Percentiles rank a stretch among this genome's conserved stretches.
Evolutionary conservation across 2,888 invertebrate species (phyloP).

Genomic region (Temnothorax unifasciatus): DNA sequence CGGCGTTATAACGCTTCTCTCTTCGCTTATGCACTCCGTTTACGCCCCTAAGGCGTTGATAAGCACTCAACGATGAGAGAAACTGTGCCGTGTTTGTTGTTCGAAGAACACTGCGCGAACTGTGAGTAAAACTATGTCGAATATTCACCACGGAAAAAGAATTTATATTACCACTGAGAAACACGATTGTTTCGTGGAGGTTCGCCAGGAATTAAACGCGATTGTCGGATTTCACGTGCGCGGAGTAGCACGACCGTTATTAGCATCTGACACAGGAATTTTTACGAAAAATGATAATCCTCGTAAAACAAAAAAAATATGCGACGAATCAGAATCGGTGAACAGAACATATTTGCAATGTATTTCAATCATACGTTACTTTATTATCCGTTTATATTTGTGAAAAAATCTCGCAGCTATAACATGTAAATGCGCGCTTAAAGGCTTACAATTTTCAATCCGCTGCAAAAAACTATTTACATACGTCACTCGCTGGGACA

Average conservation of each 20-base stretch:
- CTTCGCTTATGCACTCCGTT: constrained; percentile 14
- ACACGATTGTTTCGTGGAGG: constrained; percentile 8
- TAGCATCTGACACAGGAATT: constrained; percentile 4
- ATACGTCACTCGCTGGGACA: neutral
- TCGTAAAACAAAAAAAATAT: neutral
- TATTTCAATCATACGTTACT: constrained; percentile 35
- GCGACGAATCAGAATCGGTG: neutral
- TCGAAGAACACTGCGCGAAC: constrained; percentile 18
- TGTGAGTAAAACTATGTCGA: constrained; percentile 33
- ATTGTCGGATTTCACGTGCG: neutral
- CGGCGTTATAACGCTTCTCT: constrained; percentile 21
- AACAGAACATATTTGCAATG: constrained; percentile 8
- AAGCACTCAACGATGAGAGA: constrained; percentile 35
- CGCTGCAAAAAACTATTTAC: constrained; percentile 9
- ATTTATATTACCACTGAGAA: constrained; percentile 52
- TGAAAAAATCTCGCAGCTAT: constrained; percentile 12
- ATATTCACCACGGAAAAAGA: constrained; percentile 53
- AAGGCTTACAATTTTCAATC: constrained; percentile 34
- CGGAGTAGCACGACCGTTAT: neutral
- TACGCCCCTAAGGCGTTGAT: constrained; percentile 13
- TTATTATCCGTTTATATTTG: constrained; percentile 39
- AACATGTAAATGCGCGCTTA: constrained; percentile 21
- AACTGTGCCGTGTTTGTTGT: constrained; percentile 58
- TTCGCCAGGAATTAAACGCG: constrained; percentile 47
- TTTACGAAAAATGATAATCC: constrained; percentile 36